Conservation (phyloP, 1,140 invertebrate genomes). For the Trichonephila clavata region DNA sequence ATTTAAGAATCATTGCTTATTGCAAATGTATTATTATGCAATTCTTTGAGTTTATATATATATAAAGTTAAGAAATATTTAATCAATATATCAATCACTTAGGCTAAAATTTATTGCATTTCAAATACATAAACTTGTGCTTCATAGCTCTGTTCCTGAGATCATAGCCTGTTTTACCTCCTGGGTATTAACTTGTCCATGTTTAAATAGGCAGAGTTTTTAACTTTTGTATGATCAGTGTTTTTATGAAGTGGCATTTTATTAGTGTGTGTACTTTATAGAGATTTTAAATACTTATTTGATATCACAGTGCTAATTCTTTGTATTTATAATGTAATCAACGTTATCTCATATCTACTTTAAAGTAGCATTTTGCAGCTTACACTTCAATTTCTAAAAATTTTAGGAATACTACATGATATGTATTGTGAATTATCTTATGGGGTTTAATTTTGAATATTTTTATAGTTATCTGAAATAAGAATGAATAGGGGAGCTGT, state of each 20-base stretch:
- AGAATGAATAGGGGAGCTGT: too few species aligned
- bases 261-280: conserved; percentile 16
- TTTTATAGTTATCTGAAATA: not conserved
- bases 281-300: conserved; percentile 22
- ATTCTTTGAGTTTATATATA: too few species aligned
- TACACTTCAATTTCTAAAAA: not conserved
- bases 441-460: not conserved
- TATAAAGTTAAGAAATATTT: too few species aligned
- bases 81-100: too few species aligned
- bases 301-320: conserved; percentile 1
- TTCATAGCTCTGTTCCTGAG: not conserved
- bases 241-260: conserved; percentile 34
- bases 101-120: not conserved
- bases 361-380: not conserved
- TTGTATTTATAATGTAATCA: too few species aligned
- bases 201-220: conserved; percentile 26
- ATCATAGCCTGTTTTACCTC: conserved; percentile 6
- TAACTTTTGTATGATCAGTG: conserved; percentile 29
- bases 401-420: not conserved
- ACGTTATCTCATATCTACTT: not conserved
- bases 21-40: too few species aligned
- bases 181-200: conserved; percentile 5
- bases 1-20: too few species aligned
- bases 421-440: not conserved
- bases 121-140: not conserved